Percentiles rank a stretch among this genome's conserved stretches.
These are phyloP conservation scores for Cavia porcellus DNA, from an alignment of 2,113 vertebrate genomes.

Conservation along the genomic window DNA sequence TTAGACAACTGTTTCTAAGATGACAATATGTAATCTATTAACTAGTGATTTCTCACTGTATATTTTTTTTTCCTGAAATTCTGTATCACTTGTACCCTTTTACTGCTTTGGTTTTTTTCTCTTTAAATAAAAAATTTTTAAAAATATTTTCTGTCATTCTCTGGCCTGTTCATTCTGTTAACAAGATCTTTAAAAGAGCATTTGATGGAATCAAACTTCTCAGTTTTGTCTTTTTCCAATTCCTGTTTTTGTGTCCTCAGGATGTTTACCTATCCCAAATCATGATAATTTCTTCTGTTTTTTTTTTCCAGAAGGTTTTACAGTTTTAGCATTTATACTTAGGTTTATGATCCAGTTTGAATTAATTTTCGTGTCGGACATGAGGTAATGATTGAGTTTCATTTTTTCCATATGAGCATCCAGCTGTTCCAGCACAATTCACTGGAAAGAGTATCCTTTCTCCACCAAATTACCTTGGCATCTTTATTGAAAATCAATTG, in stretches of 20 bases:
- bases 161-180: neutral
- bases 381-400: neutral
- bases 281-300: neutral
- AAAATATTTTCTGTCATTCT: slow-evolving; percentile 17
- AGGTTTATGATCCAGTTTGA: slow-evolving; percentile 8
- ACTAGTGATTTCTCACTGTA: too few relatives aligned
- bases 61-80: too few relatives aligned
- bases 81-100: too few relatives aligned
- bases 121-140: too few relatives aligned
- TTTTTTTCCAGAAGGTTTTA: neutral
- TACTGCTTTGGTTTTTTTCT: too few relatives aligned
- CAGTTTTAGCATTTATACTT: neutral
- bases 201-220: slow-evolving; percentile 7
- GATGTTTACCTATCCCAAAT: neutral
- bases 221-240: neutral
- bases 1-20: too few relatives aligned
- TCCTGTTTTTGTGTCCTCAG: neutral
- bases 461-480: neutral
- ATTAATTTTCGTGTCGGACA: slow-evolving; percentile 23
- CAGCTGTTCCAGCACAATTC: slow-evolving; percentile 22
- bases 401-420: neutral
- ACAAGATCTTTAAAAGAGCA: slow-evolving; percentile 10
- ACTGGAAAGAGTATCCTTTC: slow-evolving; percentile 3
- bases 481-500: slow-evolving; percentile 21
- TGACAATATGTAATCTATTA: too few relatives aligned